Base-by-base conservation (phyloP, 1,140 invertebrate species). In the Elysia chlorotica region DNA sequence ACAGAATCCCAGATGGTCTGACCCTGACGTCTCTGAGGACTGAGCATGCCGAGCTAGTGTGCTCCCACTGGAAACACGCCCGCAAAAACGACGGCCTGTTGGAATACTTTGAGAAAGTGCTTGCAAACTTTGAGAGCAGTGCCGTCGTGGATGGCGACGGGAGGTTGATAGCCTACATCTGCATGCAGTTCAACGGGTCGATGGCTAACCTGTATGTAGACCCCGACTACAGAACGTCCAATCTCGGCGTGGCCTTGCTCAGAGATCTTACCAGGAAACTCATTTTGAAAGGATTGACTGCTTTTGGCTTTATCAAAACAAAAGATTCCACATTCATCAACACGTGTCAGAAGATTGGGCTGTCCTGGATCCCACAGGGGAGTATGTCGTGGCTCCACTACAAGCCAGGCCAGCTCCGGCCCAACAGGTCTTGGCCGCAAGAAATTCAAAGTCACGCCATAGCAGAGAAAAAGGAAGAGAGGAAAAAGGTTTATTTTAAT, bases 141-240 rank as follows among this genome's bases (percentile, higher is more conserved):
- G 80, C 79, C 57, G 76, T 82, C 0, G 69, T 74, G 2, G 74
- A 75, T 19, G 17, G 21, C 1, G 59, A 78, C 4, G 81, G 81
- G 5, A 71, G 76, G 33, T 65, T 82, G 30, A 62, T 79, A 5
- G 81, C 81, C 19, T 82, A 82, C 63, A 78, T 78, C 19, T 78
- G 75, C 48, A 78, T 80, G 76, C 79, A 82, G 73, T 81, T 76
- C 71, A 81, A 82, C 62, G 81, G 81, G 1, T 79, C 81, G 1
- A 82, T 82, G 69, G 78, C 79, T 23, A 81, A 79, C 74, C 48
- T 82, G 36, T 78, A 75, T 71, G 81, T 81, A 17, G 76, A 79
- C 54, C 76, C 79, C 35, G 74, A 79, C 23, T 74, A 79, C 57
- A 67, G 76, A 14, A 73, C 36, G 48, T 74, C 6, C 62, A 75